Evolutionary conservation across 1,140 invertebrate species (phyloP).

Genomic region (Cotesia chilonis): DNA sequence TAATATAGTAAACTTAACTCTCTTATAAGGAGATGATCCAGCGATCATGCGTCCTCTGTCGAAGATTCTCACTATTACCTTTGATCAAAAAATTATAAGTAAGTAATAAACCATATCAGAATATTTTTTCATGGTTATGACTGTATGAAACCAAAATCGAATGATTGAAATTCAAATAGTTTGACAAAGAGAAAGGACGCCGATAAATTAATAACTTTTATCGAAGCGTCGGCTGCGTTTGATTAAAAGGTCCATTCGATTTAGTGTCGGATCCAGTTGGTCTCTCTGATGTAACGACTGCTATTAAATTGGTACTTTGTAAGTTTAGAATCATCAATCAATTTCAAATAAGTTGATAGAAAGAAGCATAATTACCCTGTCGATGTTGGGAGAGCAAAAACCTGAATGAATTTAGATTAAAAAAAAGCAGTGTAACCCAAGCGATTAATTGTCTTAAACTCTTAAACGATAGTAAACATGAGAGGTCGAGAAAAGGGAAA

Average conservation of each 20-base stretch:
- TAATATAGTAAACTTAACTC: no score
- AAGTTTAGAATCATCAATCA: not conserved
- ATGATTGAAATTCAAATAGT: not conserved
- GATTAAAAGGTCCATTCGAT: constrained; percentile 41
- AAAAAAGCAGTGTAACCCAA: constrained; percentile 38
- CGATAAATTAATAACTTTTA: constrained; percentile 25
- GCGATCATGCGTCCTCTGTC: no score
- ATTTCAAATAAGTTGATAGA: not conserved
- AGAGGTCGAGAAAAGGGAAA: constrained; percentile 58
- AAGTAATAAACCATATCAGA: no score
- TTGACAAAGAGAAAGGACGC: not conserved
- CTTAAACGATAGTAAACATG: constrained; percentile 56
- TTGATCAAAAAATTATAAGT: no score
- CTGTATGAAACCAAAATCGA: not conserved
- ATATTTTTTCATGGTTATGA: not conserved
- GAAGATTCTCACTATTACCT: no score
- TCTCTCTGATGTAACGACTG: constrained; percentile 1
- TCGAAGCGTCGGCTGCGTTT: constrained; percentile 27
- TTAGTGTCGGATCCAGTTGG: constrained; percentile 33
- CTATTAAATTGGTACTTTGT: constrained; percentile 1
- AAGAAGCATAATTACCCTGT: not conserved
- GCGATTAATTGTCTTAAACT: constrained; percentile 59
- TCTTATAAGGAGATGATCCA: no score
- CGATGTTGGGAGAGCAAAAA: not conserved
- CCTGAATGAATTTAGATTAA: not conserved